Base-by-base conservation (phyloP, 2,113 vertebrate species). In the Microtus ochrogaster region DNA sequence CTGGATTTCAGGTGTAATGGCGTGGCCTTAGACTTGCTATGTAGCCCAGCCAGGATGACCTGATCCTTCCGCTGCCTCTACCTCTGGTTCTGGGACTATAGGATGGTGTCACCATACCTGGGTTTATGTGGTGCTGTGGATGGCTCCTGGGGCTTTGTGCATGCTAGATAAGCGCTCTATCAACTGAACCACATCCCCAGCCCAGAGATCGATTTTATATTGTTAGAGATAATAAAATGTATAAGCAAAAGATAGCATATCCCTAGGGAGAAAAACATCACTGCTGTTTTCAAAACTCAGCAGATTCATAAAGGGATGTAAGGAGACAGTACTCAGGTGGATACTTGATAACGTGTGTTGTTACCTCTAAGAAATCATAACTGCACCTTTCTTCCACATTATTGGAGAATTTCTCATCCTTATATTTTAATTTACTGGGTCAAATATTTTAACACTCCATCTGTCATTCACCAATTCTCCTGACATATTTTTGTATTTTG, bases 401-500 rank as follows among this genome's bases (percentile, higher is more conserved):
- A 76, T 90, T 36, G 24, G 49, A 96, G 10, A 86, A 30, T 78
- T 63, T 92, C 19, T 82, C 44, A 16, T 22, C 19, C 10, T 91
- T 93, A 89, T 39, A 2, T 73, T 94, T 28, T 65, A 63, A 94
- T 83, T 92, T 92, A 13, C n/a, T 47, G 12, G 91, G 24, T 70
- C 26, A 86, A 16, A 86, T 95, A 22, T 30, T 76, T 0, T 70
- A 83, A 84, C 49, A 68, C 6, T 88, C n/a, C 78, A 68, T 92
- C 36, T 95, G 74, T 33, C 93, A 33, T 77, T 95, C 28, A 65
- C 24, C 13, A 65, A 14, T 28, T 91, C 44, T 61, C 14, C 17
- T 41, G 22, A 89, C 84, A 63, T 90, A 95, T n/a, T 87, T 95
- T 26, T 79, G 10, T 30, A 55, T 90, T 96, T 95, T n/a, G 24